These are phyloP conservation scores for Protonibea diacanthus DNA, from an alignment of 2,797 vertebrate species.

Conservation along the genomic window DNA sequence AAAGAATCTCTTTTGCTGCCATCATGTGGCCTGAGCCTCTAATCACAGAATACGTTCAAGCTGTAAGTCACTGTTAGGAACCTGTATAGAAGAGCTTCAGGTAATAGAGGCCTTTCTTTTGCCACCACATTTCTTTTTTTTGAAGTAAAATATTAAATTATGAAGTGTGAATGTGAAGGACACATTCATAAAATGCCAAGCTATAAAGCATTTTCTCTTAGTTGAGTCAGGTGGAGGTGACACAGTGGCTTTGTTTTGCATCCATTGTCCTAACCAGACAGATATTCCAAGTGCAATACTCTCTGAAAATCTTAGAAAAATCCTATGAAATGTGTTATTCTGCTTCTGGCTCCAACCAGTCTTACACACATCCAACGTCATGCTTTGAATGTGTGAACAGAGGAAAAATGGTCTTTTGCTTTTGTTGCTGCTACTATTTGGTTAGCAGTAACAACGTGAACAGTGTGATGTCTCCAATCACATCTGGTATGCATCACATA, in stretches of 20 bases:
- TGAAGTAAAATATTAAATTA: background rate
- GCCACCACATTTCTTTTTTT: background rate
- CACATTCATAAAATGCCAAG: background rate
- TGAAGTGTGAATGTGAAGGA: background rate
- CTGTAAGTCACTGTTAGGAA: background rate
- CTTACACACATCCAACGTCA: constrained; percentile 64
- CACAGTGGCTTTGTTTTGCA: constrained; percentile 25
- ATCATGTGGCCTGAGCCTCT: constrained; percentile 73
- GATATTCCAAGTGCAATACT: constrained; percentile 39
- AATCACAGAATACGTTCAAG: constrained; percentile 56
- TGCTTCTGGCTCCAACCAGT: constrained; percentile 62
- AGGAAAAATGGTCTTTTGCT: constrained; percentile 74
- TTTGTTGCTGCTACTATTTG: constrained; percentile 75
- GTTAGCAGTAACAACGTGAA: constrained; percentile 78
- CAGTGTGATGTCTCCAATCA: constrained; percentile 81
- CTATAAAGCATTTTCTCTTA: background rate
- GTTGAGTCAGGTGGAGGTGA: constrained; percentile 24
- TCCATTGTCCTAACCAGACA: constrained; percentile 28
- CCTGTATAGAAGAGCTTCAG: constrained; percentile 7
- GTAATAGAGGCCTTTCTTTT: background rate
- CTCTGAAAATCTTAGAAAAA: constrained; percentile 55
- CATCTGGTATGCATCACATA: constrained; percentile 83
- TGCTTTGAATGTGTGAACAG: constrained; percentile 74
- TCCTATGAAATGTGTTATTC: constrained; percentile 66
- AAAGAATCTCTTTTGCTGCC: constrained; percentile 77